A percentile compares a stretch with the other conserved stretches of the same genome.
Conservation (phyloP, 2,888 invertebrate species). For the Drosophila heteroneura region DNA sequence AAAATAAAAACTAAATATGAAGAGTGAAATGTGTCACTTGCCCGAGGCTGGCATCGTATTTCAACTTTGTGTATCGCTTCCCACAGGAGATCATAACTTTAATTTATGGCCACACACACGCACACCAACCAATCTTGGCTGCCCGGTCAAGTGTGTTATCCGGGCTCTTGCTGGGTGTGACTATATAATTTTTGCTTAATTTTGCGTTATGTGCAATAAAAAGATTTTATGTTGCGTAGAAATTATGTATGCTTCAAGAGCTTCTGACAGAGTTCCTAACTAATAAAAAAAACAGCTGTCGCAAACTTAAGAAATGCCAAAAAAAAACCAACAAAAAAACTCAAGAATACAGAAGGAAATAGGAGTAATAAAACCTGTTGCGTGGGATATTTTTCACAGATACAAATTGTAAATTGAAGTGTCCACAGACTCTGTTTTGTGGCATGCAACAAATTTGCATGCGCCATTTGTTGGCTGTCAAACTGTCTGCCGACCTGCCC, state of each 20-base stretch:
- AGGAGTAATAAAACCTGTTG: slow-evolving; percentile 67
- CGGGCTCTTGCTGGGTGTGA: slow-evolving; percentile 10
- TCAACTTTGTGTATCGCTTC: slow-evolving; percentile 39
- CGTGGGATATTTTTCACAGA: slow-evolving; percentile 65
- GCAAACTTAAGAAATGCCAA: neutral
- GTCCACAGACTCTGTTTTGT: slow-evolving; percentile 41
- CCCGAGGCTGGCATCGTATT: slow-evolving; percentile 46
- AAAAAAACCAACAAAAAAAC: slow-evolving; percentile 19
- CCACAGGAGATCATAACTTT: slow-evolving; percentile 48
- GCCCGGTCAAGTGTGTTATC: slow-evolving; percentile 21
- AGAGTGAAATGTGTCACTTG: slow-evolving; percentile 51
- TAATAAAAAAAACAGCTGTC: slow-evolving; percentile 34
- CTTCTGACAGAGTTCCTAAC: slow-evolving; percentile 37
- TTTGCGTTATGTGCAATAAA: slow-evolving; percentile 65
- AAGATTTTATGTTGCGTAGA: slow-evolving; percentile 58
- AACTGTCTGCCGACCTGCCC: slow-evolving; percentile 30
- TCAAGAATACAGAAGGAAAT: slow-evolving; percentile 3
- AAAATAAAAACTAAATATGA: slow-evolving; percentile 16
- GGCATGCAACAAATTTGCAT: slow-evolving; percentile 56
- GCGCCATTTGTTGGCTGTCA: slow-evolving; percentile 61
- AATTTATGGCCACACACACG: slow-evolving; percentile 53
- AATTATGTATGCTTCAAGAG: slow-evolving; percentile 19
- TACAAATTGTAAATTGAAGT: slow-evolving; percentile 21
- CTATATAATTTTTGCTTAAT: slow-evolving; percentile 48
- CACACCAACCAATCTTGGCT: slow-evolving; percentile 10